phyloP scores from a whole-genome alignment of 2,113 vertebrate species.

The Illadopsis cleaveri region DNA sequence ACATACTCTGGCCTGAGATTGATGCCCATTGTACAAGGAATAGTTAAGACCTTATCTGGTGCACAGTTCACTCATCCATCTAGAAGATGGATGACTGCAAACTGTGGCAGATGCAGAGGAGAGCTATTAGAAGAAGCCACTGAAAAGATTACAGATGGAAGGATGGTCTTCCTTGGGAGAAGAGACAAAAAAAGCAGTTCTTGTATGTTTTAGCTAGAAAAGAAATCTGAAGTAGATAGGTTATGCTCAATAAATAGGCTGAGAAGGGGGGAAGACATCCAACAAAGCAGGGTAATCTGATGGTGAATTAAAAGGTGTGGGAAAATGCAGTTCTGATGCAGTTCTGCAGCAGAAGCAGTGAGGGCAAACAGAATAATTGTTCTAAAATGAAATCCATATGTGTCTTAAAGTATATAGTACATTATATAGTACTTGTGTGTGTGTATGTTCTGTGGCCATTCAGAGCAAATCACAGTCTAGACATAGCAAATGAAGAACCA shows the following conservation, averaged over 20 bases:
- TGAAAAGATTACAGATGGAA: neutral
- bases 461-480: neutral
- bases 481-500: neutral
- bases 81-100: neutral
- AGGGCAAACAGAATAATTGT: neutral
- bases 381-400: neutral
- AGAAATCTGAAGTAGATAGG: neutral
- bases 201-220: neutral
- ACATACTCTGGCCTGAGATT: constrained; percentile 3
- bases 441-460: neutral
- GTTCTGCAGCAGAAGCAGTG: neutral
- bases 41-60: neutral
- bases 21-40: neutral
- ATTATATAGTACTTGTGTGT: neutral
- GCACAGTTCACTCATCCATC: neutral
- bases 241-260: neutral
- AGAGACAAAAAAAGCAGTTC: neutral
- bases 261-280: neutral
- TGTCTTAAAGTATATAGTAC: neutral
- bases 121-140: neutral
- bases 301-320: neutral
- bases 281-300: neutral
- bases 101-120: constrained; percentile 3
- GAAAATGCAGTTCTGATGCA: neutral
- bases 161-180: neutral